Evolutionary conservation across 2,888 invertebrate genomes (phyloP), one percentile per base, ranked within the genome.

Genomic region (Anthophora plumipes): DNA sequence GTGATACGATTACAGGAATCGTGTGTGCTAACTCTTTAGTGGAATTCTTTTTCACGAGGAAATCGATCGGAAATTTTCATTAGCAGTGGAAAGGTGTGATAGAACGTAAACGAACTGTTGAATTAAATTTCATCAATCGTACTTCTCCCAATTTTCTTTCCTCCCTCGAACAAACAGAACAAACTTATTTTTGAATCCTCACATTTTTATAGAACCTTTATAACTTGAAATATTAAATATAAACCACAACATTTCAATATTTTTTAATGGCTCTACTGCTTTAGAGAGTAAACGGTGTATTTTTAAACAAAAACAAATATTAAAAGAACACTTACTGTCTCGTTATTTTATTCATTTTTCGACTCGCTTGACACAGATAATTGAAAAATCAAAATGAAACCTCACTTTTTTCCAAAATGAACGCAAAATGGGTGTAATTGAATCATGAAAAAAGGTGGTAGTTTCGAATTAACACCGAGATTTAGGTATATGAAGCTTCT

Each of bases 351-450:
- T n/a, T n/a, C n/a, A n/a, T n/a, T n/a, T n/a, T n/a, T n/a, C n/a
- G n/a, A n/a, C n/a, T n/a, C n/a, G n/a, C n/a, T n/a, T n/a, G n/a
- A n/a, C n/a, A n/a, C n/a, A n/a, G n/a, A n/a, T n/a, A n/a, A n/a
- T n/a, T n/a, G 31, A 31, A 46, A n/a, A 69, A 63, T 69, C 50
- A 39, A 63, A 52, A 39, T 22, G 31, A 25, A 46, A 46, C 39
- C 25, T 60, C 43, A 20, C 8, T 8, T 12, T 14, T 12, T 54
- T 11, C 31, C 25, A 41, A 41, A 25, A 25, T 59, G 48, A 52
- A 59, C 20, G 17, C 22, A 20, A 31, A 57, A 1, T 7, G 14
- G 22, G 20, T 11, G 8, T n/a, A 14, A 25, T 17, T 9, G n/a
- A n/a, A 37, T n/a, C 4, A 11, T 17, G 11, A 46, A n/a, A n/a